Percentiles rank a stretch among this genome's conserved stretches.
phyloP scores from a whole-genome alignment of 2,113 vertebrate species.

The Dasyurus viverrinus region DNA sequence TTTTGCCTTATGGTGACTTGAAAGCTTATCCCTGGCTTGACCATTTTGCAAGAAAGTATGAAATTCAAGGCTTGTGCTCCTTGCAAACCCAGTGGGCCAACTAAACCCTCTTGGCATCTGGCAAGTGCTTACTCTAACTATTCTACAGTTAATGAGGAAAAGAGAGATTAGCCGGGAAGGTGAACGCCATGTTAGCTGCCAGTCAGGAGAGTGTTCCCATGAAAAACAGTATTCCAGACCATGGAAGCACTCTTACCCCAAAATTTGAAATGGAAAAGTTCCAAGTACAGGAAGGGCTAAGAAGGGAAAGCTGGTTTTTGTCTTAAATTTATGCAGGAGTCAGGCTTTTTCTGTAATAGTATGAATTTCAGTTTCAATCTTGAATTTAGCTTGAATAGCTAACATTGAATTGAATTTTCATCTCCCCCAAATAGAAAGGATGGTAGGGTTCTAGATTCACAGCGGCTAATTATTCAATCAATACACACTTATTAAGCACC shows the following conservation, averaged over 20 bases:
- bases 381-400: too few relatives aligned
- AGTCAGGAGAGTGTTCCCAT: not conserved
- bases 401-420: too few relatives aligned
- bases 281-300: not conserved
- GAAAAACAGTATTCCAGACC: not conserved
- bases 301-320: not conserved
- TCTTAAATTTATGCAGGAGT: not conserved
- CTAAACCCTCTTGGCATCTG: not conserved
- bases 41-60: not conserved
- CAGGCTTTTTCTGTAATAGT: not conserved
- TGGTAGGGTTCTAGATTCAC: not conserved
- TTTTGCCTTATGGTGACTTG: not conserved
- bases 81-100: not conserved
- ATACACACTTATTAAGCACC: not conserved
- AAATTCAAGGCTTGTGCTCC: not conserved
- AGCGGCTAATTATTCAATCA: not conserved
- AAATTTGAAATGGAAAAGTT: too few relatives aligned
- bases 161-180: not conserved
- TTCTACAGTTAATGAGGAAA: not conserved
- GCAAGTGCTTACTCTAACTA: not conserved
- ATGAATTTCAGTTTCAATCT: not conserved
- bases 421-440: not conserved
- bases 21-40: not conserved
- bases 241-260: not conserved
- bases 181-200: not conserved